Base-by-base conservation (phyloP, 2,888 invertebrate genomes). In the Seira sanloemensis region DNA sequence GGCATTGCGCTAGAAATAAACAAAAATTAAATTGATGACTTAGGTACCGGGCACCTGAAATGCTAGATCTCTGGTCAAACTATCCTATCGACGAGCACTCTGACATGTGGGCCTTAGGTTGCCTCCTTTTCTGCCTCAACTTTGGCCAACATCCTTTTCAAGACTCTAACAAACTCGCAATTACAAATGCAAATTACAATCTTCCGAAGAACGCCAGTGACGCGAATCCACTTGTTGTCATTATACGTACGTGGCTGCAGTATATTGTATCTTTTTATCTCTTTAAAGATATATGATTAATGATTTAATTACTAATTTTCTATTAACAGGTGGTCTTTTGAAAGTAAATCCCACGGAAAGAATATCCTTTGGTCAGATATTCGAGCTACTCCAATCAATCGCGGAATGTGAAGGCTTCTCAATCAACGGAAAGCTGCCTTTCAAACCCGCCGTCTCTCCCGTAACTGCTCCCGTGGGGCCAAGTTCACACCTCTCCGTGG, bases 41-140 rank as follows among this genome's bases (percentile, higher is more conserved):
- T 37, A 88, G 88, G 99, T 99, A 99, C 92, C 93, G 99, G 91
- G 96, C 99, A 0, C 99, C 99, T 27, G 99, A 99, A 93, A 98
- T 99, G 95, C 93, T 99, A 87, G 98, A 99, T 91, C 97, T 98
- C 2, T 99, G 99, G 96, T 97, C 95, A 90, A 98, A 99, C 91
- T 95, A 95, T 91, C 96, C 95, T 86, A 97, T 99, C 88, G 97
- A 97, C 79, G 94, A 96, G 88, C 94, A 96, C 65, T 94, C 96
- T 0, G 99, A 99, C 92, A 93, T 98, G 50, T 99, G 99, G 99
- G 98, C 99, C 0, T 92, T 99, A 16, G 99, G 99, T 5, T 99
- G 99, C 91, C 94, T 99, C 87, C 92, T 99, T 16, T 99, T 97
- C 91, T 94, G 96, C 68, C 92, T 99, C 19, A 97, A 98, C 91